Percentiles rank a stretch among this genome's conserved stretches.
phyloP scores from a whole-genome alignment of 1,140 invertebrate genomes.

The Tigriopus japonicus region DNA sequence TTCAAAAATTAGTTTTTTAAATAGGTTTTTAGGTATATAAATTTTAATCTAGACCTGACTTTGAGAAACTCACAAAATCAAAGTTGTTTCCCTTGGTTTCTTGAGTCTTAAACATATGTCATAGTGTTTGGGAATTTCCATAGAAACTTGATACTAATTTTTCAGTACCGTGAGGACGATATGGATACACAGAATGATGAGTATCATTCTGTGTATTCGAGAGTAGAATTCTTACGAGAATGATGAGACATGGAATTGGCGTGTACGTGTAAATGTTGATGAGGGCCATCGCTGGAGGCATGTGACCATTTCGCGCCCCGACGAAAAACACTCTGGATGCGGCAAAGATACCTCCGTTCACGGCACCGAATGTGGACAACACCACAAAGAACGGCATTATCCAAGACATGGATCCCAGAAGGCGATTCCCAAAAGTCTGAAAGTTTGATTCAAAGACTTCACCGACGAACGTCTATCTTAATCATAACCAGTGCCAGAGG shows the following conservation, averaged over 20 bases:
- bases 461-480: too few species aligned
- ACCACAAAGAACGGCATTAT: slow-evolving; percentile 67
- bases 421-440: slow-evolving; percentile 56
- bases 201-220: not conserved
- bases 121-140: too few species aligned
- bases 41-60: too few species aligned
- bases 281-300: slow-evolving; percentile 60
- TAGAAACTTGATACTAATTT: too few species aligned
- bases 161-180: too few species aligned
- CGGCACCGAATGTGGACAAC: slow-evolving; percentile 59
- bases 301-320: slow-evolving; percentile 70
- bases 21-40: too few species aligned
- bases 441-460: slow-evolving; percentile 14
- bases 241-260: slow-evolving; percentile 61
- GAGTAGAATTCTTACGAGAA: slow-evolving; percentile 49
- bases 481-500: too few species aligned
- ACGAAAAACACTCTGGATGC: slow-evolving; percentile 74
- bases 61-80: too few species aligned
- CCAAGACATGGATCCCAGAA: slow-evolving; percentile 49
- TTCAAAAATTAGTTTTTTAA: too few species aligned
- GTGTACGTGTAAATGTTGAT: slow-evolving; percentile 62
- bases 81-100: too few species aligned
- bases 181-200: not conserved
- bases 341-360: slow-evolving; percentile 78
- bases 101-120: too few species aligned